A percentile compares a stretch with the other conserved stretches of the same genome.
Conservation (phyloP, 1,140 invertebrate genomes). For the Aphidius gifuensis region DNA sequence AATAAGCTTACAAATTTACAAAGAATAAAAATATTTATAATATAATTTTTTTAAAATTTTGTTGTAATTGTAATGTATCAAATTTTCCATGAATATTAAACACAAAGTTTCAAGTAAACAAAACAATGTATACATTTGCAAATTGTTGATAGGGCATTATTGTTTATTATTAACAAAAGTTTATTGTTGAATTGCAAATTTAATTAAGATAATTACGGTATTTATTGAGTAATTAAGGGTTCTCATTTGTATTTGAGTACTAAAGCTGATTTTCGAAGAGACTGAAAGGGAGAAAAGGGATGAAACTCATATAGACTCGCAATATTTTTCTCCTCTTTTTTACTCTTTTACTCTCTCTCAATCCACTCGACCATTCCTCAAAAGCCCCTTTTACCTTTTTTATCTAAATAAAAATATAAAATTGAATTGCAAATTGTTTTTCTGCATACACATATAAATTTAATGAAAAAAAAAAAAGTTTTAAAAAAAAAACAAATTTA, state of each 20-base stretch:
- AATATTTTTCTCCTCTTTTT: slow-evolving; percentile 9
- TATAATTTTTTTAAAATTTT: too few relatives aligned
- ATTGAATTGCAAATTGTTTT: too few relatives aligned
- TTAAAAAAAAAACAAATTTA: not conserved
- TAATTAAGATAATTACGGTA: slow-evolving; percentile 46
- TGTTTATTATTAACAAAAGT: not conserved
- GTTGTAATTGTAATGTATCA: too few relatives aligned
- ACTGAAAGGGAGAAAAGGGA: not conserved
- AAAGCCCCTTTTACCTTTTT: slow-evolving; percentile 17
- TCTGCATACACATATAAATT: too few relatives aligned
- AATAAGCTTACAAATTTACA: too few relatives aligned
- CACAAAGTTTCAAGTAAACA: too few relatives aligned
- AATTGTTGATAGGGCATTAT: too few relatives aligned
- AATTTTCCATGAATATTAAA: too few relatives aligned
- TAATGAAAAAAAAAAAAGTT: too few relatives aligned
- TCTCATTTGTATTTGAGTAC: slow-evolving; percentile 21
- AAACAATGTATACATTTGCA: too few relatives aligned
- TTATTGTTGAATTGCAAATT: slow-evolving; percentile 28
- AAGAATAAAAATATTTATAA: too few relatives aligned
- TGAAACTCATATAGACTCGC: not conserved
- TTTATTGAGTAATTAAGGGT: slow-evolving; percentile 35
- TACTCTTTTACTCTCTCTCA: slow-evolving; percentile 10
- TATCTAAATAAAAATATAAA: not conserved
- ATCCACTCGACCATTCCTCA: slow-evolving; percentile 23
- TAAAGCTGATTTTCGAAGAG: slow-evolving; percentile 15